Evolutionary conservation across 2,888 invertebrate species (phyloP), one percentile per base, ranked within the genome.

Genomic region (Thera obeliscata): DNA sequence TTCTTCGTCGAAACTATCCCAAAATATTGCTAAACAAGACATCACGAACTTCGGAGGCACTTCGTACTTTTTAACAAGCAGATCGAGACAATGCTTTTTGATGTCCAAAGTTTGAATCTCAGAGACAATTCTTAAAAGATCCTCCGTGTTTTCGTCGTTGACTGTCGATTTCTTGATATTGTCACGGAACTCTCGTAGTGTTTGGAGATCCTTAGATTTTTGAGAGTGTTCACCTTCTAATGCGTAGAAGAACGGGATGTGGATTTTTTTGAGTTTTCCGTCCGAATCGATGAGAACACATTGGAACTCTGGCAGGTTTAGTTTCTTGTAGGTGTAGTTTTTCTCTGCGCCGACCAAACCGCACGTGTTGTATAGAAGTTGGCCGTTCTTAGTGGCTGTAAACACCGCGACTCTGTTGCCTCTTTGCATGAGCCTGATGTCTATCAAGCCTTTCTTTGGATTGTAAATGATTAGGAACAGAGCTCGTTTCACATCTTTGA

Each of bases 391-490:
- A 56, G 97, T 96, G 0, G 98, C 98, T 56, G 97, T 97, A 85
- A 99, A 99, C 0, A 98, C 97, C 11, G 98, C 97, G 6, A 99
- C 96, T 87, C 98, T 96, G 9, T 96, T 96, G 0, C 99, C 99
- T 83, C 97, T 96, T 83, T 98, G 98, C 81, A 98, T 95, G 3
- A 97, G 95, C 96, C 99, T 98, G 67, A 99, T 97, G 88, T 99
- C 99, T 63, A 99, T 94, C 5, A 98, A 95, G 11, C 98, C 98
- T 84, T 98, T 96, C 76, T 97, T 97, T 0, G 99, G 98, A 5
- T 98, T 98, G 88, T 98, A 99, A 73, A 99, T 98, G 2, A 98
- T 96, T 64, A 99, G 93, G 87, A 99, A 99, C 59, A 97, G 91
- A 0, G 96, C 96, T 66, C 95, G 94, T 78, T 95, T 94, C 49